Conservation (phyloP, 1,140 invertebrate genomes). For the Drosophila eugracilis region DNA sequence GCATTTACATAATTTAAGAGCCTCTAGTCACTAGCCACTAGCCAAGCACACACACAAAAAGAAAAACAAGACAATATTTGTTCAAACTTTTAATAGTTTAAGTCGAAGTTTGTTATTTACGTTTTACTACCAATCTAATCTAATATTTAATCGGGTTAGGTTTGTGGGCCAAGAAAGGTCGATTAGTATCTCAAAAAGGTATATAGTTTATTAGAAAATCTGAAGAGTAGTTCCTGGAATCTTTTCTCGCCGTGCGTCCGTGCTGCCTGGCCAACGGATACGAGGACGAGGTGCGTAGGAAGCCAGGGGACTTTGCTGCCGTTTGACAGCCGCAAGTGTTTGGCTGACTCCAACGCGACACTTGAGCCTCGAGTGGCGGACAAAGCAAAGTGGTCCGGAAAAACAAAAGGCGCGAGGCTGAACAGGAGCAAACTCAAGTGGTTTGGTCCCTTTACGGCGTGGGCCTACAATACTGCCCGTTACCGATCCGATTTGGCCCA, state of each 20-base stretch:
- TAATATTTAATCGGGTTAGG: too few species aligned
- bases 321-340: constrained; percentile 56
- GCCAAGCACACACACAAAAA: neutral
- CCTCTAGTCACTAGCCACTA: too few species aligned
- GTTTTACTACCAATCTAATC: too few species aligned
- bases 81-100: neutral
- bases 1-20: constrained; percentile 56
- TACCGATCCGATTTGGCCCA: constrained; percentile 14
- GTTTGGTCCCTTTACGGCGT: neutral
- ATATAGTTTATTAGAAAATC: neutral
- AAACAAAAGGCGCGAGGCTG: constrained; percentile 40
- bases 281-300: constrained; percentile 23
- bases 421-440: constrained; percentile 33
- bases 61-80: constrained; percentile 6
- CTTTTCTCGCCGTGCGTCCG: neutral
- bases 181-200: neutral
- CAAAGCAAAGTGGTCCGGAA: constrained; percentile 14
- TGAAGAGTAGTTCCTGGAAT: too few species aligned
- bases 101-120: too few species aligned
- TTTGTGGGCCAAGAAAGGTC: too few species aligned
- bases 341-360: constrained; percentile 43
- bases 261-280: too few species aligned
- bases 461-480: neutral
- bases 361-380: constrained; percentile 26
- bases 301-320: constrained; percentile 44